Evolutionary conservation across 2,113 vertebrate species (phyloP).

Genomic region (Pelobates fuscus): DNA sequence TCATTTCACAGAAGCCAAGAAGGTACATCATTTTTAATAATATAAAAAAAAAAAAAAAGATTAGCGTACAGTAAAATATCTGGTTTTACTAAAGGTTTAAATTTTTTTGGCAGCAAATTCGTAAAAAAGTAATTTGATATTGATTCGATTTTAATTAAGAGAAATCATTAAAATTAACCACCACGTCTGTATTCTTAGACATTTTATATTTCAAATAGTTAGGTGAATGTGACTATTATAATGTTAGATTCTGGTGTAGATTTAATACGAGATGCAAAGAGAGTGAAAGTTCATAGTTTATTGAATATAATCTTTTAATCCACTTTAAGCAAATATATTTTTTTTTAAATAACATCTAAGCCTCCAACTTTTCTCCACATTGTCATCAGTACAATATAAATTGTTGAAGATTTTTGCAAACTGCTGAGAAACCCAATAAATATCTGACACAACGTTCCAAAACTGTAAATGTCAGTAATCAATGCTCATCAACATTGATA

Average conservation of each 20-base stretch:
- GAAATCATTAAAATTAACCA: not conserved
- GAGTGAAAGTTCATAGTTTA: too few species aligned
- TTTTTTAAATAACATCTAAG: too few species aligned
- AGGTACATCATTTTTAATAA: conserved; percentile 63
- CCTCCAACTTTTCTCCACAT: too few species aligned
- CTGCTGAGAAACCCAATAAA: too few species aligned
- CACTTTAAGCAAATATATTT: too few species aligned
- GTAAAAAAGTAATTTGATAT: not conserved
- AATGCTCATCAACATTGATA: too few species aligned
- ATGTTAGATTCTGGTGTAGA: not conserved
- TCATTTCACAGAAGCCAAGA: conserved; percentile 73
- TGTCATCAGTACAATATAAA: too few species aligned
- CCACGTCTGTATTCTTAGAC: not conserved
- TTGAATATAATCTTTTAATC: too few species aligned
- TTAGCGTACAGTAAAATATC: conserved; percentile 10
- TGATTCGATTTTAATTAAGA: not conserved
- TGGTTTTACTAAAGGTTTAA: not conserved
- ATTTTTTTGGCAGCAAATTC: not conserved
- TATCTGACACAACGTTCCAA: too few species aligned
- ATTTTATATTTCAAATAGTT: not conserved
- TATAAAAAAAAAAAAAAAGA: not conserved
- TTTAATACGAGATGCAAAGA: too few species aligned
- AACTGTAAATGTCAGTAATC: too few species aligned
- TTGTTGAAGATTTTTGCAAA: too few species aligned
- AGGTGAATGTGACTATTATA: not conserved